Evolutionary conservation across 2,888 invertebrate genomes (phyloP).

Genomic region (Melieria picta): DNA sequence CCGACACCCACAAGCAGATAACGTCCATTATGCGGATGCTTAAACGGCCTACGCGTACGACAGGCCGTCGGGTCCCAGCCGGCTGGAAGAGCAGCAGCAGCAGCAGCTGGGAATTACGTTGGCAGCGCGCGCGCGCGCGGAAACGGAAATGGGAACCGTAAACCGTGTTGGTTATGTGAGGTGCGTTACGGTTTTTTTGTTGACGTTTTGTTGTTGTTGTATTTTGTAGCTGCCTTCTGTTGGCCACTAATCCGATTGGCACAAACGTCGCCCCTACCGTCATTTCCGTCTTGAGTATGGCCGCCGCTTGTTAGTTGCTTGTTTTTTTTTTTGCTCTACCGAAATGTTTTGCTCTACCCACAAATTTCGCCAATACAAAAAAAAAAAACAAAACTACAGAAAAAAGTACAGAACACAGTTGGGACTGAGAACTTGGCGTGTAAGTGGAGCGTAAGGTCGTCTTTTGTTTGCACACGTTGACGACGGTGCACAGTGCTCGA

Average conservation of each 20-base stretch:
- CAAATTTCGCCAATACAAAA: neutral
- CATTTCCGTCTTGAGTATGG: constrained; percentile 39
- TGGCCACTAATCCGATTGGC: constrained; percentile 15
- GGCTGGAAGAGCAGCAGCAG: constrained; percentile 35
- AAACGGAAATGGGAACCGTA: neutral
- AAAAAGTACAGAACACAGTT: too few species aligned
- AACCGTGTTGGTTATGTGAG: too few species aligned
- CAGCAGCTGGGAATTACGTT: neutral
- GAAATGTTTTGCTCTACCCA: constrained; percentile 34
- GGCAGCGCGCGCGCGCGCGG: too few species aligned
- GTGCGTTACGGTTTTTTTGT: too few species aligned
- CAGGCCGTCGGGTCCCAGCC: too few species aligned
- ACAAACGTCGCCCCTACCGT: constrained; percentile 32
- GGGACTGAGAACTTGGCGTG: too few species aligned
- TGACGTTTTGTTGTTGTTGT: too few species aligned
- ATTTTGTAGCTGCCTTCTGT: neutral
- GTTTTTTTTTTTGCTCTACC: constrained; percentile 32
- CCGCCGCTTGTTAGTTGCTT: neutral
- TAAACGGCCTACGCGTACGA: constrained; percentile 17
- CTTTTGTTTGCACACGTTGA: too few species aligned
- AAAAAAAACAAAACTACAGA: too few species aligned
- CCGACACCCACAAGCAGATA: neutral
- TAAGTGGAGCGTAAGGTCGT: too few species aligned
- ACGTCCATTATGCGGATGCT: constrained; percentile 6
- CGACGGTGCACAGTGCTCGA: too few species aligned